Evolutionary conservation across 2,888 invertebrate genomes (phyloP).

Genomic region (Litoditis marina): DNA sequence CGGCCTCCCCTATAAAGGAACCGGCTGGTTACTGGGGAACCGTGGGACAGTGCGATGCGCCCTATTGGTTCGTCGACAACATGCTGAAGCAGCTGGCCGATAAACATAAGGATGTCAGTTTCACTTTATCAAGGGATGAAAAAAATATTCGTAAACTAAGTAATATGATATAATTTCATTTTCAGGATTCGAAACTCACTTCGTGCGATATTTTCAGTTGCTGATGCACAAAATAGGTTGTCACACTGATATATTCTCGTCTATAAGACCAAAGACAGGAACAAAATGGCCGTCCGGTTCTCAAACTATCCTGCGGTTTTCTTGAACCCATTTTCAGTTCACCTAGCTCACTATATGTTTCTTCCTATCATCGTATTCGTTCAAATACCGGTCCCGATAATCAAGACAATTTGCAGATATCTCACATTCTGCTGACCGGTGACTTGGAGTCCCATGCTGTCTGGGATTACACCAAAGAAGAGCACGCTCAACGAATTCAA

Average conservation of each 20-base stretch:
- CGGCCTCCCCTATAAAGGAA: constrained; percentile 19
- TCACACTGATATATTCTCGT: too few species aligned
- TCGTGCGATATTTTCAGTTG: too few species aligned
- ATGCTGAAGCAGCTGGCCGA: constrained; percentile 44
- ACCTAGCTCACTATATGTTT: too few species aligned
- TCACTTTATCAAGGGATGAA: too few species aligned
- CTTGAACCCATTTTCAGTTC: too few species aligned
- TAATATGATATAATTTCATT: too few species aligned
- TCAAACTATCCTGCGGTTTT: too few species aligned
- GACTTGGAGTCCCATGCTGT: constrained; percentile 50
- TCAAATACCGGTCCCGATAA: background rate
- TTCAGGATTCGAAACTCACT: too few species aligned
- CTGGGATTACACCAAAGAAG: constrained; percentile 47
- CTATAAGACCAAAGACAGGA: too few species aligned
- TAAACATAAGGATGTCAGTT: constrained; percentile 25
- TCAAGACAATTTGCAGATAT: constrained; percentile 27
- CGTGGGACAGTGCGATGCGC: constrained; percentile 46
- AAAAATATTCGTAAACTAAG: too few species aligned
- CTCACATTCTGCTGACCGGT: constrained; percentile 50
- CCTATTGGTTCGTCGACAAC: constrained; percentile 45
- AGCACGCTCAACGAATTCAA: constrained; percentile 33
- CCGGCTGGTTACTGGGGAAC: constrained; percentile 45
- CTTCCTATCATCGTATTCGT: background rate
- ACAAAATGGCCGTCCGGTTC: too few species aligned
- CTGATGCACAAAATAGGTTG: too few species aligned